phyloP scores from a whole-genome alignment of 2,888 invertebrate genomes.

The Trichacis sp. region DNA sequence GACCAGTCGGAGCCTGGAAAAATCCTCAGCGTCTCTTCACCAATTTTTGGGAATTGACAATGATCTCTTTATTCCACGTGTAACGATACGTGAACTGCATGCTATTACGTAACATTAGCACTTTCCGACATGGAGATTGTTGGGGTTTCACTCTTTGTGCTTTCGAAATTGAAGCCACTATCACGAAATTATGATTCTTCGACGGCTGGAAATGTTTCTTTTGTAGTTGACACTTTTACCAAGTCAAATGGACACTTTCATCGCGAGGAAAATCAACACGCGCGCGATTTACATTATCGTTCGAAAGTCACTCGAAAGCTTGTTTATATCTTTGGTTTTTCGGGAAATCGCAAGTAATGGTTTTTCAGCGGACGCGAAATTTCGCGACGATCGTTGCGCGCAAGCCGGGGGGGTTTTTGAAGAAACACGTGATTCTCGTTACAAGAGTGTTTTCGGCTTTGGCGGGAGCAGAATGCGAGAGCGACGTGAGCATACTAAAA shows the following conservation, averaged over 20 bases:
- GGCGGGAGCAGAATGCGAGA: not conserved
- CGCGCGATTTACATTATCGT: not conserved
- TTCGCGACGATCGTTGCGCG: too few relatives aligned
- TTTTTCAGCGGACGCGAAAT: too few relatives aligned
- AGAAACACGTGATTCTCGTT: slow-evolving; percentile 1
- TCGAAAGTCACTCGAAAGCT: not conserved
- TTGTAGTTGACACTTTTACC: not conserved
- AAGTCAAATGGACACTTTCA: not conserved
- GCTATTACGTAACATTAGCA: slow-evolving; percentile 71
- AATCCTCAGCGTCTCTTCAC: slow-evolving; percentile 88
- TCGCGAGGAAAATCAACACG: not conserved
- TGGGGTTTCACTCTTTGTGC: slow-evolving; percentile 53
- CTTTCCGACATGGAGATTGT: slow-evolving; percentile 67
- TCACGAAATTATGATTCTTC: slow-evolving; percentile 35
- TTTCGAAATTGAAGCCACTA: slow-evolving; percentile 46
- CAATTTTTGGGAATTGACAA: slow-evolving; percentile 92
- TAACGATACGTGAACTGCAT: slow-evolving; percentile 86
- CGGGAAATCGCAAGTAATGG: too few relatives aligned
- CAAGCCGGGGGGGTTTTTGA: too few relatives aligned
- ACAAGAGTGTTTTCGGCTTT: not conserved
- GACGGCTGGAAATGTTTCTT: not conserved
- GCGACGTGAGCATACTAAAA: slow-evolving; percentile 20
- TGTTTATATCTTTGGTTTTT: too few relatives aligned
- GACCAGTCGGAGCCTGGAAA: slow-evolving; percentile 20
- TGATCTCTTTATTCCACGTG: slow-evolving; percentile 93